These are phyloP conservation scores for Chaenodraco wilsoni DNA, from an alignment of 2,797 vertebrate species.

Conservation along the genomic window DNA sequence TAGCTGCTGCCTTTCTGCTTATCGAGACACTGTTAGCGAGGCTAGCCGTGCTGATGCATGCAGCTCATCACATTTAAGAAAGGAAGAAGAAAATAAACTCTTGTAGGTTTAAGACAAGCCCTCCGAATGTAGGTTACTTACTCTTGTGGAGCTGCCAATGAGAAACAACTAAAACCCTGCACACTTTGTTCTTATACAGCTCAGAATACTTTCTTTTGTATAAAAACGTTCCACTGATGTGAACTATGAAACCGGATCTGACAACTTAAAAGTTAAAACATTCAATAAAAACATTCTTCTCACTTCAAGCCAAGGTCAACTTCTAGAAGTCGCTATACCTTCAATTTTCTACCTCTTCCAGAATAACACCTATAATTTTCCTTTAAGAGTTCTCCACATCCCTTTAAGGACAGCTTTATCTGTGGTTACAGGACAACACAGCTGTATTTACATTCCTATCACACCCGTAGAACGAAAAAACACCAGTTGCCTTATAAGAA, in stretches of 20 bases:
- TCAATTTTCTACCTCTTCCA: background rate
- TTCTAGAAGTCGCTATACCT: background rate
- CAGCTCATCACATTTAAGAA: conserved; percentile 18
- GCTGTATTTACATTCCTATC: conserved; percentile 71
- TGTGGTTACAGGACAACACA: conserved; percentile 30
- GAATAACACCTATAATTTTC: conserved; percentile 42
- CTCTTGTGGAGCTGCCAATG: background rate
- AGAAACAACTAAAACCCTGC: background rate
- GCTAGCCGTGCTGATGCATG: background rate
- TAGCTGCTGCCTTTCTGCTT: conserved; percentile 44
- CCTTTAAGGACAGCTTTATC: conserved; percentile 3
- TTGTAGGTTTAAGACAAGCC: conserved; percentile 20
- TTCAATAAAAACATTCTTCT: background rate
- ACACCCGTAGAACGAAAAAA: conserved; percentile 65
- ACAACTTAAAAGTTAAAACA: conserved; percentile 3
- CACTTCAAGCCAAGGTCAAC: conserved; percentile 1
- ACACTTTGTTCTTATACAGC: background rate
- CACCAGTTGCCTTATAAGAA: conserved; percentile 58
- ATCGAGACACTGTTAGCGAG: conserved; percentile 39
- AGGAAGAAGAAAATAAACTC: background rate
- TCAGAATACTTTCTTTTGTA: background rate
- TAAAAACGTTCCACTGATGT: conserved; percentile 6
- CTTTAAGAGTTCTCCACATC: conserved; percentile 17
- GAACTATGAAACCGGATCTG: conserved; percentile 7
- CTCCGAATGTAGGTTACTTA: background rate